phyloP scores from a whole-genome alignment of 92 coral and sea anemone genomes.

The Nematostella vectensis region DNA sequence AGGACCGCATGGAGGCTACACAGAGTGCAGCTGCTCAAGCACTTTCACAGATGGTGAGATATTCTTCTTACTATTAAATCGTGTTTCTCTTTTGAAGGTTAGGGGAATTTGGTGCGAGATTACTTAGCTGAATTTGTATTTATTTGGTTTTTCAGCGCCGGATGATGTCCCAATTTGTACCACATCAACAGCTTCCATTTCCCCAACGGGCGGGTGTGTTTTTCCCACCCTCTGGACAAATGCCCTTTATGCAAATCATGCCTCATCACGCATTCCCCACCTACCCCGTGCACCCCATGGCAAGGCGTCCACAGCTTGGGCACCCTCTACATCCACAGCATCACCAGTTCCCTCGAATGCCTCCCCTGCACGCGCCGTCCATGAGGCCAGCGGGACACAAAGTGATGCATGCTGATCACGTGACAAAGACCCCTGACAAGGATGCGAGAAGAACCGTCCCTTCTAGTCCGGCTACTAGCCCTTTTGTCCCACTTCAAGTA shows the following conservation, averaged over 20 bases:
- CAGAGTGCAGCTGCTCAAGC: slow-evolving; percentile 90
- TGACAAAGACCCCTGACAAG: neutral
- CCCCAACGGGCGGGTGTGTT: neutral
- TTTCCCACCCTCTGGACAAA: neutral
- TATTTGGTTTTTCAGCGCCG: neutral
- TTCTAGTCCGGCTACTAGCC: neutral
- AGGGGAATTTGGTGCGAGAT: too few relatives aligned
- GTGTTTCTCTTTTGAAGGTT: neutral
- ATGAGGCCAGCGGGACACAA: neutral
- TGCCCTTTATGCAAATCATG: too few relatives aligned
- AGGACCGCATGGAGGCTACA: slow-evolving; percentile 54
- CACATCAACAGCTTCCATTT: neutral
- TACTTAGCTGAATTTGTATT: neutral
- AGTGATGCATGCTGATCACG: neutral
- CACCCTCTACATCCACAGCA: neutral
- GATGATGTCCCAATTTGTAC: neutral
- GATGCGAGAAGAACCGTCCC: neutral
- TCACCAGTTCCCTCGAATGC: neutral
- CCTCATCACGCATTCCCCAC: neutral
- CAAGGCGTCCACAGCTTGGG: neutral
- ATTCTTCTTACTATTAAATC: neutral
- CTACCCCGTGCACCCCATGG: neutral
- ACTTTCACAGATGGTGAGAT: slow-evolving; percentile 56
- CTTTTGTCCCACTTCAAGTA: slow-evolving; percentile 31
- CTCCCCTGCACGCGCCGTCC: neutral